Percentiles rank a stretch among this genome's conserved stretches.
Evolutionary conservation across 2,113 vertebrate species (phyloP).

Genomic region (Sciurus niger): DNA sequence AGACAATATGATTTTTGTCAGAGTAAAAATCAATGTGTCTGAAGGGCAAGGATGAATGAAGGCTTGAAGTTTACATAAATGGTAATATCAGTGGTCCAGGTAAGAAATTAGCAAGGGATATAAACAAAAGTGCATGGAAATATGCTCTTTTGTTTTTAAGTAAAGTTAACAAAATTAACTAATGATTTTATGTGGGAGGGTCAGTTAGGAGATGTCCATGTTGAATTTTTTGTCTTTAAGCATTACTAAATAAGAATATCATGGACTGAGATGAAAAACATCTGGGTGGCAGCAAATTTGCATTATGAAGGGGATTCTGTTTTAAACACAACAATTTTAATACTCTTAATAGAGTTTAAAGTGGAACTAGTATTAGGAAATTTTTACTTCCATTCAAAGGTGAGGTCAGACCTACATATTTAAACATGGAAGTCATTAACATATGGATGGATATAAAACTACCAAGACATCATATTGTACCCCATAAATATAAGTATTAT

Average conservation of each 20-base stretch:
- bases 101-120: background rate
- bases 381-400: background rate
- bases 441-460: background rate
- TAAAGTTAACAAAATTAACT: background rate
- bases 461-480: background rate
- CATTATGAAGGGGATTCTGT: background rate
- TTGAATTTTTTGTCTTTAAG: constrained; percentile 9
- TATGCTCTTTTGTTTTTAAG: background rate
- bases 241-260: background rate
- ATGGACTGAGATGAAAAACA: background rate
- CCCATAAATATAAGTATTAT: background rate
- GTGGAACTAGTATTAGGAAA: background rate
- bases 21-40: background rate
- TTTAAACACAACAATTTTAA: background rate
- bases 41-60: background rate
- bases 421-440: background rate
- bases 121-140: background rate
- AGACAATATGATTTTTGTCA: background rate
- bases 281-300: background rate
- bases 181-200: background rate
- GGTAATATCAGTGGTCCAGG: background rate
- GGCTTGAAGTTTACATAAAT: background rate
- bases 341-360: background rate
- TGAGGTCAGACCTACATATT: background rate
- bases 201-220: background rate